Percentiles rank a stretch among this genome's conserved stretches.
phyloP scores from a whole-genome alignment of 1,140 invertebrate species.

The Onthophagus taurus region DNA sequence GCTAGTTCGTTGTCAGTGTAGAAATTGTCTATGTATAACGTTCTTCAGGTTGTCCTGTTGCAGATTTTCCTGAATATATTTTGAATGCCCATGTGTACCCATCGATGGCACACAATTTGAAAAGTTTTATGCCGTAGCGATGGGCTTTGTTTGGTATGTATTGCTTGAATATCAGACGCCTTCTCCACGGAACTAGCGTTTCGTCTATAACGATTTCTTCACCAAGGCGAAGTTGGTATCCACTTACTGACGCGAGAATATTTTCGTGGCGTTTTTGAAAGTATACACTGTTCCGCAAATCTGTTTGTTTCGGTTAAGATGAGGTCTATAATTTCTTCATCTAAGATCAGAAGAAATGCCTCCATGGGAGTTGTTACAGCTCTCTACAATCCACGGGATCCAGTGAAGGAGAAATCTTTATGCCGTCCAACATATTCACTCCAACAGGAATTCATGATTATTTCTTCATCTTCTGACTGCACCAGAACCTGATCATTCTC shows the following conservation, averaged over 20 bases:
- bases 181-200: neutral
- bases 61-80: neutral
- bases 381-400: conserved; percentile 1
- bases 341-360: neutral
- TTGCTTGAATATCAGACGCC: too few species aligned
- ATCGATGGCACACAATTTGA: neutral
- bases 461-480: neutral
- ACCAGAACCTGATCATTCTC: neutral
- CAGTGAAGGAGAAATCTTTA: neutral
- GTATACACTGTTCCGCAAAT: neutral
- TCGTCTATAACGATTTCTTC: neutral
- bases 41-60: neutral
- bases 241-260: neutral
- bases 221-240: neutral
- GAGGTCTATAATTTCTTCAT: neutral
- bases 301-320: neutral
- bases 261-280: neutral
- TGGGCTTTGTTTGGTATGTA: neutral
- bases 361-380: neutral
- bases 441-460: neutral
- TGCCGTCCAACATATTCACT: conserved; percentile 1
- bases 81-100: conserved; percentile 1
- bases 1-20: too few species aligned
- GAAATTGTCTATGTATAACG: neutral
- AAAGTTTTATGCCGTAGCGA: neutral